These are phyloP conservation scores for Psilanteris sp. DNA, from an alignment of 1,140 invertebrate genomes.

Conservation along the genomic window DNA sequence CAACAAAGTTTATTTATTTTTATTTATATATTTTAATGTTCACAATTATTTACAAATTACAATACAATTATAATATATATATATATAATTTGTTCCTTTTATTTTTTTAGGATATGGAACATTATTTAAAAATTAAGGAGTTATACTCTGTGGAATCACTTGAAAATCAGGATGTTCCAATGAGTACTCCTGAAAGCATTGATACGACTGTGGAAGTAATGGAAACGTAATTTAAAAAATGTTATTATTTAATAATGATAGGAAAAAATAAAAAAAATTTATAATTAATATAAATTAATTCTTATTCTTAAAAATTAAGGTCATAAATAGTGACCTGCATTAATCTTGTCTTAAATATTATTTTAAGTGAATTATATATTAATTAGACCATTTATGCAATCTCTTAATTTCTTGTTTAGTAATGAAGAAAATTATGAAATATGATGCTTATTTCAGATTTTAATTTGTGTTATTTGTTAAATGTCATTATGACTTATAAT, in stretches of 20 bases:
- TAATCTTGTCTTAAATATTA: not conserved
- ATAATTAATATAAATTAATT: not conserved
- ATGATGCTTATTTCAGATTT: no score
- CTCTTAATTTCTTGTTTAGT: no score
- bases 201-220: conserved; percentile 75
- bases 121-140: conserved; percentile 82
- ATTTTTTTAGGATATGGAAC: conserved; percentile 76
- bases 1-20: no score
- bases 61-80: no score
- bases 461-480: no score
- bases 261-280: conserved; percentile 16
- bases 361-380: not conserved
- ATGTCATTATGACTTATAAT: conserved; percentile 21
- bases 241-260: conserved; percentile 8
- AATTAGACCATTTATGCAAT: not conserved
- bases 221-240: conserved; percentile 73
- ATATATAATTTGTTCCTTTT: no score
- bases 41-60: no score
- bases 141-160: conserved; percentile 80
- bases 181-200: conserved; percentile 70
- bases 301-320: not conserved
- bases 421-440: no score
- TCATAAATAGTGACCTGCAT: not conserved
- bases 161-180: conserved; percentile 73
- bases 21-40: no score